Conservation (phyloP, 2,888 invertebrate genomes). For the Rhaphigaster nebulosa region DNA sequence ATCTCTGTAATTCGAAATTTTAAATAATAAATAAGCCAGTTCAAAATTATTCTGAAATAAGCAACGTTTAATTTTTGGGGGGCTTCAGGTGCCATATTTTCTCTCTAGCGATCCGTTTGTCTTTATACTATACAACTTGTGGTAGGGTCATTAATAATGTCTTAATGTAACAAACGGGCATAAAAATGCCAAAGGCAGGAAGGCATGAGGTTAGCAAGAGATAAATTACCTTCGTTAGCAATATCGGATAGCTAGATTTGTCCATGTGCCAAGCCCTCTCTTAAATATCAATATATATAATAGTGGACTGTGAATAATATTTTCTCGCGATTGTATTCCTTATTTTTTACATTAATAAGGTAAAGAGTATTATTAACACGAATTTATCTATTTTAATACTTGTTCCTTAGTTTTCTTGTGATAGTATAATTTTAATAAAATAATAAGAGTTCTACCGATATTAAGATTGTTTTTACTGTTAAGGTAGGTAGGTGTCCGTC, state of each 20-base stretch:
- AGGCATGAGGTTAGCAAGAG: not conserved
- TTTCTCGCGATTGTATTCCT: not conserved
- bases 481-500: no score
- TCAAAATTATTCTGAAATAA: not conserved
- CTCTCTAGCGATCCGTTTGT: not conserved
- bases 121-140: not conserved
- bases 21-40: not conserved
- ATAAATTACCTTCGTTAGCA: slow-evolving; percentile 39
- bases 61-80: not conserved
- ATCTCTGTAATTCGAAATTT: not conserved
- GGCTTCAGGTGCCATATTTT: not conserved
- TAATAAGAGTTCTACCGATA: not conserved
- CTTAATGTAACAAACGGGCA: not conserved
- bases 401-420: not conserved
- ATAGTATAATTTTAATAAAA: not conserved
- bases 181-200: slow-evolving; percentile 12
- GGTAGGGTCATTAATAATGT: not conserved
- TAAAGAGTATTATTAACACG: no score
- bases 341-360: no score
- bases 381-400: not conserved
- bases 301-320: not conserved
- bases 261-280: not conserved
- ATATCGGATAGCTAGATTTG: not conserved
- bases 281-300: not conserved
- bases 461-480: no score